Evolutionary conservation across 1,140 invertebrate genomes (phyloP), one percentile per base, ranked within the genome.

Genomic region (Drosophila neocordata): DNA sequence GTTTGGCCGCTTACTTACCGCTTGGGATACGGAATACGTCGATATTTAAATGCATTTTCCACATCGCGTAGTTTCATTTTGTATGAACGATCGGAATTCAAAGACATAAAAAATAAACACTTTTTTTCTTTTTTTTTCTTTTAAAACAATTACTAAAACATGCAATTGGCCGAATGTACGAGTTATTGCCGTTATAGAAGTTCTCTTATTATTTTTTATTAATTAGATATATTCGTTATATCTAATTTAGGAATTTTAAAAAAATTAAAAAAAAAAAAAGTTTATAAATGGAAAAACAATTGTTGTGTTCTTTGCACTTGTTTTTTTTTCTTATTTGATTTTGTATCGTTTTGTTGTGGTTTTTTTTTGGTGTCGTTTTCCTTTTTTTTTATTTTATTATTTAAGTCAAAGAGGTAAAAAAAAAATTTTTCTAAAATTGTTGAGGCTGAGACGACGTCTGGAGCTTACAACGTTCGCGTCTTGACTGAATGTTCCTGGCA

Each of bases 41-140:
- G 71, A 63, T 91, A 91, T 65, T 89, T 91, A 27, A 91, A 90
- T 65, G 89, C 84, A 57, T 91, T 91, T 71, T 91, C 90, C 66
- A 91, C 77, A 61, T 91, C 90, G 57, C 90, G 90, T 70, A 91
- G 69, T 48, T 89, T 90, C 90, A 91, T 91, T 83, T 89, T 91
- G 77, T 85, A 89, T n/a, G 79, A 81, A 53, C 80, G 81, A 22
- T 89, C 84, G 38, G 65, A 52, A 77, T 75, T 85, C 12, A 77
- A 20, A 59, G 87, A 78, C 85, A 89, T 78, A 41, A 79, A 63
- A 31, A 31, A 31, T 31, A 0, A 55, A 34, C 35, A 73, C 65
- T 64, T 6, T 31, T 31, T 31, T 7, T 31, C 6, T 31, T n/a
- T n/a, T n/a, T n/a, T n/a, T n/a, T n/a, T n/a, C n/a, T n/a, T n/a